Percentiles rank a stretch among this genome's conserved stretches.
phyloP scores from a whole-genome alignment of 64 coral and sea anemone species.

The Montipora efflorescens region DNA sequence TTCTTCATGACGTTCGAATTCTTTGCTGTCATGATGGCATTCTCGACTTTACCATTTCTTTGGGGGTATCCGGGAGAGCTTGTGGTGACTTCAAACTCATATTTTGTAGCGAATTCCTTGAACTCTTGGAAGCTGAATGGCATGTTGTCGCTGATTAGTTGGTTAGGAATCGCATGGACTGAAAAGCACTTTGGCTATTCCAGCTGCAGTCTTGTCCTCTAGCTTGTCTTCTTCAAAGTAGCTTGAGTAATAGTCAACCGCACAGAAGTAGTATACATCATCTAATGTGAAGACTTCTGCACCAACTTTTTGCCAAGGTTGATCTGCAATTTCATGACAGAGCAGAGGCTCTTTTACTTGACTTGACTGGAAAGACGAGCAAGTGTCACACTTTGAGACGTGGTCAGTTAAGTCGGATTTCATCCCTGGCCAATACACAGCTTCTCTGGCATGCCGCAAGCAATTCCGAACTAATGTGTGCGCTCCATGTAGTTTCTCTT shows the following conservation, averaged over 20 bases:
- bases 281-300: constrained; percentile 4
- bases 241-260: constrained; percentile 1
- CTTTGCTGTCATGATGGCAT: too few relatives aligned
- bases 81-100: neutral
- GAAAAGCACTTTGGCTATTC: neutral
- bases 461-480: constrained; percentile 5
- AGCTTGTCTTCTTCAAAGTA: constrained; percentile 13
- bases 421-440: constrained; percentile 38
- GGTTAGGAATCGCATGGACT: constrained; percentile 11
- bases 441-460: neutral
- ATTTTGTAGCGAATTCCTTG: neutral
- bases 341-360: constrained; percentile 1
- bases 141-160: constrained; percentile 15
- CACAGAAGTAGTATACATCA: constrained; percentile 13
- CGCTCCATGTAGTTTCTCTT: constrained; percentile 4
- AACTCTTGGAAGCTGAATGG: neutral
- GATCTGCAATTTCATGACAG: constrained; percentile 10
- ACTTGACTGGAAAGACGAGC: neutral
- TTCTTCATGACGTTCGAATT: neutral
- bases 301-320: constrained; percentile 28
- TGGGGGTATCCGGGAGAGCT: neutral
- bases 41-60: too few relatives aligned
- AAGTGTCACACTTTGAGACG: neutral
- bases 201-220: neutral
- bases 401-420: constrained; percentile 4